phyloP scores from a whole-genome alignment of 2,888 invertebrate species.

The Slavum lentiscoides region DNA sequence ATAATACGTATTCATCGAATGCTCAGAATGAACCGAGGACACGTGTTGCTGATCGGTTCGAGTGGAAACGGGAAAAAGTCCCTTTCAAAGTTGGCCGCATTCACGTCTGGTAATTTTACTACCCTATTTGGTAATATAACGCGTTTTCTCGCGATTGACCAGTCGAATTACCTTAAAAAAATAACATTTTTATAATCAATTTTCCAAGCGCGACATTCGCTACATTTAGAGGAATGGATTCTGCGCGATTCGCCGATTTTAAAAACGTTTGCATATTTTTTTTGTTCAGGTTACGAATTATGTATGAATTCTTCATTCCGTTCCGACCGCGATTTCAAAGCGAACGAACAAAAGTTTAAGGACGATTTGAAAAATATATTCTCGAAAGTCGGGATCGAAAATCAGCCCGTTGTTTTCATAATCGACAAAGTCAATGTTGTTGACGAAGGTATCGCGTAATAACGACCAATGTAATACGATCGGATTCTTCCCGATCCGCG shows the following conservation, averaged over 20 bases:
- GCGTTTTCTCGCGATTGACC: too few species aligned
- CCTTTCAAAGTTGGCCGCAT: conserved; percentile 77
- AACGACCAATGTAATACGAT: too few species aligned
- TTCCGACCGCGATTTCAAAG: neutral
- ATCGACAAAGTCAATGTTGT: conserved; percentile 18
- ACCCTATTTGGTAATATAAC: too few species aligned
- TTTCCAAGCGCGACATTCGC: too few species aligned
- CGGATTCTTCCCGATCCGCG: too few species aligned
- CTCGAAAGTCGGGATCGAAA: conserved; percentile 25
- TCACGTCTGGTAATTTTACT: conserved; percentile 69
- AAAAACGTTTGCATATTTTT: too few species aligned
- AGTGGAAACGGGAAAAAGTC: conserved; percentile 88
- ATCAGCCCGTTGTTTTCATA: conserved; percentile 28
- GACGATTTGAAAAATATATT: conserved; percentile 27
- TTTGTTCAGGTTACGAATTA: conserved; percentile 18
- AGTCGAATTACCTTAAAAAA: too few species aligned
- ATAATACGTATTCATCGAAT: conserved; percentile 84
- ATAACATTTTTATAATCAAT: too few species aligned
- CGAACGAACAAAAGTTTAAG: conserved; percentile 19
- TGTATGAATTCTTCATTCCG: conserved; percentile 9
- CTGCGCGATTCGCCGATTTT: too few species aligned
- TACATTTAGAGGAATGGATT: too few species aligned
- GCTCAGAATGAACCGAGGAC: conserved; percentile 80
- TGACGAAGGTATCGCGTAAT: conserved; percentile 28
- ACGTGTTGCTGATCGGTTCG: conserved; percentile 83